A percentile compares a stretch with the other conserved stretches of the same genome.
phyloP scores from a whole-genome alignment of 2,888 invertebrate genomes.

The Lamproptera curius region DNA sequence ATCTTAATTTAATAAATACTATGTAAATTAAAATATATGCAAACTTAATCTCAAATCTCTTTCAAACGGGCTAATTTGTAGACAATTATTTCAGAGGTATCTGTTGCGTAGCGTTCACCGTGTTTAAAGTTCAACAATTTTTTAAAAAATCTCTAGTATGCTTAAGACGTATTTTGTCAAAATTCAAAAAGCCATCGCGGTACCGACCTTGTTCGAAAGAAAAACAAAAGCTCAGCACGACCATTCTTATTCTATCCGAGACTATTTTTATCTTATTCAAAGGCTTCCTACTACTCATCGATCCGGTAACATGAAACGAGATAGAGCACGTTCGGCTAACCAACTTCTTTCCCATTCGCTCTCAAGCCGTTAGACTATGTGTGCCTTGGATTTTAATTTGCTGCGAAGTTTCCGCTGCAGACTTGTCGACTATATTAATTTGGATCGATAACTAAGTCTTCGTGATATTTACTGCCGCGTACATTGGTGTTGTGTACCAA shows the following conservation, averaged over 20 bases:
- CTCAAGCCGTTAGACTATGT: not conserved
- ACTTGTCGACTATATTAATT: not conserved
- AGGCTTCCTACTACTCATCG: not conserved
- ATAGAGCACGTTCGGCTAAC: constrained; percentile 12
- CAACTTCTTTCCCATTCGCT: constrained; percentile 1
- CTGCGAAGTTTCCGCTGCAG: not conserved
- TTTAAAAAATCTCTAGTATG: too few relatives aligned
- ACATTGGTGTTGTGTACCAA: too few relatives aligned
- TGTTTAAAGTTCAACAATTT: too few relatives aligned
- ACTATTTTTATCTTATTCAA: not conserved
- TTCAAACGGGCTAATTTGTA: too few relatives aligned
- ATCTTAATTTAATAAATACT: too few relatives aligned
- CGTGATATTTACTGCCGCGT: not conserved
- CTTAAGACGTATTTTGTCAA: too few relatives aligned
- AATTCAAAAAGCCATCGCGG: too few relatives aligned
- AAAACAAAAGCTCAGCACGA: not conserved
- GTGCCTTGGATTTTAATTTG: constrained; percentile 2
- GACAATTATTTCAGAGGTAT: too few relatives aligned
- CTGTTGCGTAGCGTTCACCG: too few relatives aligned
- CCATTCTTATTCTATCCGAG: not conserved
- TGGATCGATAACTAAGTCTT: not conserved
- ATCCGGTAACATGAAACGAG: constrained; percentile 6
- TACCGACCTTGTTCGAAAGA: too few relatives aligned
- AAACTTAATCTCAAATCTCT: too few relatives aligned
- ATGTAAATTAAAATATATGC: too few relatives aligned